phyloP scores from a whole-genome alignment of 2,888 invertebrate genomes.

The Lacanobia wlatinum region DNA sequence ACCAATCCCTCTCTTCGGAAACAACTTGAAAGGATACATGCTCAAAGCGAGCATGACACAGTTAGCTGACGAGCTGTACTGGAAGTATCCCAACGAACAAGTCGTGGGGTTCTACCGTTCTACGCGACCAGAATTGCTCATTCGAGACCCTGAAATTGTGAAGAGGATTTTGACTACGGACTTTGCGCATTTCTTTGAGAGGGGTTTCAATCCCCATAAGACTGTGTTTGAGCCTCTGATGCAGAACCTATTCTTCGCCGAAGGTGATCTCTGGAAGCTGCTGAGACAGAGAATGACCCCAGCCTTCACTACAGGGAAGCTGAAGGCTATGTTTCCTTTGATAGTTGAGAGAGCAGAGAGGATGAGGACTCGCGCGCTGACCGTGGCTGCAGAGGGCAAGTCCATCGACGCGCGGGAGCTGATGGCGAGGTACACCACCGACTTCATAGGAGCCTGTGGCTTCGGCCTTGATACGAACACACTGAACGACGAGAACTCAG shows the following conservation, averaged over 20 bases:
- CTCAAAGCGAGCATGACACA: slow-evolving; percentile 44
- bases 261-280: slow-evolving; percentile 76
- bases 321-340: slow-evolving; percentile 77
- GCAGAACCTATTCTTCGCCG: slow-evolving; percentile 72
- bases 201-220: slow-evolving; percentile 66
- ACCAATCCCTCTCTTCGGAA: slow-evolving; percentile 51
- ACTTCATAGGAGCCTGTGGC: slow-evolving; percentile 77
- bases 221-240: slow-evolving; percentile 67
- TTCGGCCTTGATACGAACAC: slow-evolving; percentile 74
- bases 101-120: slow-evolving; percentile 73
- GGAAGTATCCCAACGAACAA: slow-evolving; percentile 70
- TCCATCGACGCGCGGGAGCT: slow-evolving; percentile 70
- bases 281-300: slow-evolving; percentile 74
- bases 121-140: slow-evolving; percentile 67
- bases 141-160: slow-evolving; percentile 72
- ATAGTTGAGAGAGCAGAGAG: slow-evolving; percentile 73
- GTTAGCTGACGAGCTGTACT: slow-evolving; percentile 61
- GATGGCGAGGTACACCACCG: slow-evolving; percentile 76
- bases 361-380: slow-evolving; percentile 60
- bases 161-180: slow-evolving; percentile 70
- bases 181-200: slow-evolving; percentile 43
- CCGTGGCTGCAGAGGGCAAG: slow-evolving; percentile 54
- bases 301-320: slow-evolving; percentile 73
- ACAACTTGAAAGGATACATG: slow-evolving; percentile 23
- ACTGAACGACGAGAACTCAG: slow-evolving; percentile 71